Evolutionary conservation across 1,140 invertebrate species (phyloP).

Genomic region (Plectrocnemia conspersa): DNA sequence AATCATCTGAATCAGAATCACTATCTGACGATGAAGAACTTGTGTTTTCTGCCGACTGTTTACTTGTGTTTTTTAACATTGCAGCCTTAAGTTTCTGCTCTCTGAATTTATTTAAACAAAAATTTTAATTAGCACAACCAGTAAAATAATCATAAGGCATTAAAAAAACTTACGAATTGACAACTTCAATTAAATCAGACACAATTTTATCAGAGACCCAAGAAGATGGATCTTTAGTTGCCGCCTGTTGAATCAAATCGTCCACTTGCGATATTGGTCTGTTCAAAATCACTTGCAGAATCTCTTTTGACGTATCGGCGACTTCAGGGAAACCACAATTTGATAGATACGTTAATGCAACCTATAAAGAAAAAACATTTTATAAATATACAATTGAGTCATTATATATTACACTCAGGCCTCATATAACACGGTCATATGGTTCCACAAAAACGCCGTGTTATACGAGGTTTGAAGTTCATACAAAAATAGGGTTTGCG

Average conservation of each 20-base stretch:
- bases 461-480: no score
- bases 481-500: no score
- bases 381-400: no score
- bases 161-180: constrained; percentile 22
- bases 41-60: no score
- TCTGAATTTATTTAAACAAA: neutral
- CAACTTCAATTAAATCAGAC: constrained; percentile 15
- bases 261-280: constrained; percentile 21
- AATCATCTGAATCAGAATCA: constrained; percentile 25
- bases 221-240: neutral
- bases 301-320: constrained; percentile 12
- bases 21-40: constrained; percentile 10
- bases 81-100: neutral
- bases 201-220: constrained; percentile 11
- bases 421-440: no score
- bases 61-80: no score
- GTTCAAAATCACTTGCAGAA: constrained; percentile 21
- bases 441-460: no score
- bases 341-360: constrained; percentile 25
- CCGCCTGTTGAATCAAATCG: constrained; percentile 12
- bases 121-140: neutral
- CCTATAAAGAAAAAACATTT: constrained; percentile 16
- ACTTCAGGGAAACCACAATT: constrained; percentile 25
- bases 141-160: neutral
- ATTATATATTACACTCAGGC: no score